Evolutionary conservation across 2,113 vertebrate species (phyloP).

Genomic region (Octodon degus): DNA sequence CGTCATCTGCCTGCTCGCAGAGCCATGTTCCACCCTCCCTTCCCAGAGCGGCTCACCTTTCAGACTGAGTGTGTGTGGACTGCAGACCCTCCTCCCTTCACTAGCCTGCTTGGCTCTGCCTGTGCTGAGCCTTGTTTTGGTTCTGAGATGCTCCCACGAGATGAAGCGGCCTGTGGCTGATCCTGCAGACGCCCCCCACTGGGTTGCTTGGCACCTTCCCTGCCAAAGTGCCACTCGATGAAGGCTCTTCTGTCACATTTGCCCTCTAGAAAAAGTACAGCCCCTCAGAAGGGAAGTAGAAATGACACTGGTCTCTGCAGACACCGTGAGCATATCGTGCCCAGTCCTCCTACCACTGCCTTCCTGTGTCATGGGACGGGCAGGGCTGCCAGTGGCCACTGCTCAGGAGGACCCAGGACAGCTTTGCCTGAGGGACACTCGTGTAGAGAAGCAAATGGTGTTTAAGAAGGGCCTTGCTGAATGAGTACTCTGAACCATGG

Average conservation of each 20-base stretch:
- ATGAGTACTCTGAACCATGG: neutral
- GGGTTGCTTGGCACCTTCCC: neutral
- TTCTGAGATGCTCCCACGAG: neutral
- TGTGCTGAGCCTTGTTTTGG: neutral
- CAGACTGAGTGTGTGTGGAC: neutral
- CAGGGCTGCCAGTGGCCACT: accelerated
- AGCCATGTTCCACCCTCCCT: neutral
- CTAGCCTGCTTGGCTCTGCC: neutral
- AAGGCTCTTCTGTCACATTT: neutral
- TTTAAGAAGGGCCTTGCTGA: neutral
- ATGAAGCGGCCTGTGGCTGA: neutral
- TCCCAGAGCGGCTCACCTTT: neutral
- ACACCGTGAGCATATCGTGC: neutral
- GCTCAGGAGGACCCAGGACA: accelerated
- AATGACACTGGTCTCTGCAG: neutral
- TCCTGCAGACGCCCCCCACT: too few relatives aligned
- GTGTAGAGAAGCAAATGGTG: neutral
- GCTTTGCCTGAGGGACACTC: neutral
- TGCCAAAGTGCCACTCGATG: neutral
- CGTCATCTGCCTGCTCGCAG: accelerated
- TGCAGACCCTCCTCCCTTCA: too few relatives aligned
- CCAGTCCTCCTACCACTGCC: neutral
- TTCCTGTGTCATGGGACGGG: accelerated
- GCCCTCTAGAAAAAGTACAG: neutral
- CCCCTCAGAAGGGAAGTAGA: neutral